Evolutionary conservation across 2,888 invertebrate genomes (phyloP).

Genomic region (Thymelicus sylvestris): DNA sequence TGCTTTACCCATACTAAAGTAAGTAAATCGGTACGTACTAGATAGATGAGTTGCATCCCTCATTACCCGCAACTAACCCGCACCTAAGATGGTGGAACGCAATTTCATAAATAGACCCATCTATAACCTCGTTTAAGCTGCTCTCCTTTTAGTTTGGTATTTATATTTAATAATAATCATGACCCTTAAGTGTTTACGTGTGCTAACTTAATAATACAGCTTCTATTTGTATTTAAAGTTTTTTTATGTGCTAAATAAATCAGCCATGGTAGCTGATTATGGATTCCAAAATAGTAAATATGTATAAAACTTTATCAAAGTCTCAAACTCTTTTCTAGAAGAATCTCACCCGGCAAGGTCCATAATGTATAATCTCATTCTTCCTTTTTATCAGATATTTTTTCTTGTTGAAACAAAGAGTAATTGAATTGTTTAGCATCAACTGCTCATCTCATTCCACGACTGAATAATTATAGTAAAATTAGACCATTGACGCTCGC

Average conservation of each 20-base stretch:
- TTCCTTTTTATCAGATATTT: no score
- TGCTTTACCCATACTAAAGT: no score
- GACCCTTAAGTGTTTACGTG: background rate
- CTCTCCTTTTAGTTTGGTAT: background rate
- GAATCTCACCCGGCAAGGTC: no score
- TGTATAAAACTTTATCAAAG: no score
- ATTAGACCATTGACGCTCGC: conserved; percentile 29
- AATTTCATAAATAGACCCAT: background rate
- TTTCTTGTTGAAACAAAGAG: background rate
- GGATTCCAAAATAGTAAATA: no score
- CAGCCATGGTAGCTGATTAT: no score
- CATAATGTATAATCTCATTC: background rate
- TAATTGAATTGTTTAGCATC: conserved; percentile 17
- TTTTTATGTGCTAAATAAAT: no score
- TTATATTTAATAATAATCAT: background rate
- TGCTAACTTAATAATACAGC: no score
- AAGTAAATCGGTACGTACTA: background rate
- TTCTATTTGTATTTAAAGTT: background rate
- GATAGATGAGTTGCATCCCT: background rate
- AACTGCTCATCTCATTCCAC: conserved; percentile 6
- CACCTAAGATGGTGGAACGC: background rate
- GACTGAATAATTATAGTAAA: conserved; percentile 25
- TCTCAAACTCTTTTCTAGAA: no score
- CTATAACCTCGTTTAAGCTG: background rate
- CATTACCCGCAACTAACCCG: background rate